phyloP scores from a whole-genome alignment of 1,140 invertebrate species.

The Ceratosolen fusciceps region DNA sequence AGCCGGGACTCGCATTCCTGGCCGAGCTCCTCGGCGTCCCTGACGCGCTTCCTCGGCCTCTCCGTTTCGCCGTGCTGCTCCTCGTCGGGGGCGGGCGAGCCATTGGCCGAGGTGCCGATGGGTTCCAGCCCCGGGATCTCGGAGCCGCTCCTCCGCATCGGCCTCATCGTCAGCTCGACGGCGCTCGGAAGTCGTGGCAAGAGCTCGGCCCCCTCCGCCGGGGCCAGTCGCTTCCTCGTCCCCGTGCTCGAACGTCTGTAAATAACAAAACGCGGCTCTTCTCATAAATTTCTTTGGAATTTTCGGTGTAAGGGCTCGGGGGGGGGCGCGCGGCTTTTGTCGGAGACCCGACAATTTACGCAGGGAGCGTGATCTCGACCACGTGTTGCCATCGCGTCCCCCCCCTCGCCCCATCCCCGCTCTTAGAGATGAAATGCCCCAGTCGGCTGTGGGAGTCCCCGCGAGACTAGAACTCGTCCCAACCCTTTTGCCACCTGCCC shows the following conservation, averaged over 20 bases:
- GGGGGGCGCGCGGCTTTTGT: too few species aligned
- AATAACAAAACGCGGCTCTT: neutral
- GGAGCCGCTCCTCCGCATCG: neutral
- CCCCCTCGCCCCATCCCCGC: too few species aligned
- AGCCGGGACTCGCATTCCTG: conserved; percentile 44
- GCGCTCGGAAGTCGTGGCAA: conserved; percentile 35
- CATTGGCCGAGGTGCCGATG: neutral
- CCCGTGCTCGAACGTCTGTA: conserved; percentile 11
- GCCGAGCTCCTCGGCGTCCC: neutral
- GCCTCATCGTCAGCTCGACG: conserved; percentile 38
- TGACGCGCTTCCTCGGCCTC: neutral
- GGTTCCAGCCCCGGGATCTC: conserved; percentile 1
- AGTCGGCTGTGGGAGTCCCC: too few species aligned
- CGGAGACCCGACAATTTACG: too few species aligned
- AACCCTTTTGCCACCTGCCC: too few species aligned
- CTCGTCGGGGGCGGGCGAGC: neutral
- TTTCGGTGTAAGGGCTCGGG: too few species aligned
- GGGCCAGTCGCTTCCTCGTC: conserved; percentile 24
- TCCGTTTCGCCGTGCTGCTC: neutral
- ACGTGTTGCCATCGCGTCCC: too few species aligned
- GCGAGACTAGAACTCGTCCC: too few species aligned
- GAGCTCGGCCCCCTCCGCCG: conserved; percentile 4
- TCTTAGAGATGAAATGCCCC: too few species aligned
- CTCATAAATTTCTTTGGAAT: too few species aligned
- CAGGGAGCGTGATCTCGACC: too few species aligned